Percentiles rank a stretch among this genome's conserved stretches.
phyloP scores from a whole-genome alignment of 2,797 vertebrate species.

The Eremophila alpestris region DNA sequence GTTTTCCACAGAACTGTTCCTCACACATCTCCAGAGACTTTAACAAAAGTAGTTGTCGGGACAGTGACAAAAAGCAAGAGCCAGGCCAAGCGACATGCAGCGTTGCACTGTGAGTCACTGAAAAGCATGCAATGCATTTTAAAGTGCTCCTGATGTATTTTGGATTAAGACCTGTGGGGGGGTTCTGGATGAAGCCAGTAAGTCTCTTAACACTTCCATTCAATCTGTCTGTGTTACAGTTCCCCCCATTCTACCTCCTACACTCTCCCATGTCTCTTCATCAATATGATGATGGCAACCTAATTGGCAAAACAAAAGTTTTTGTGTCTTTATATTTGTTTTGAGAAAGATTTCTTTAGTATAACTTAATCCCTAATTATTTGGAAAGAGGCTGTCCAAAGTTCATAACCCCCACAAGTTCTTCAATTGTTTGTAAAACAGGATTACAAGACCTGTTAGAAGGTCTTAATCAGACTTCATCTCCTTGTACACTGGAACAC shows the following conservation, averaged over 20 bases:
- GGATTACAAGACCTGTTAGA: background rate
- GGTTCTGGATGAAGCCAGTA: background rate
- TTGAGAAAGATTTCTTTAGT: conserved; percentile 26
- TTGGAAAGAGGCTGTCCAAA: background rate
- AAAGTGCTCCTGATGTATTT: background rate
- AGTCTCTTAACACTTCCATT: background rate
- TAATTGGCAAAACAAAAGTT: conserved; percentile 13
- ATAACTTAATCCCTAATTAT: conserved; percentile 4
- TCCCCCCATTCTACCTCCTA: background rate
- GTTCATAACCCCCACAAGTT: background rate
- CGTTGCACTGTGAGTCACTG: background rate
- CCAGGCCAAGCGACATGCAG: accelerated
- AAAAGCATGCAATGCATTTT: background rate
- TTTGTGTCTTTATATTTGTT: conserved; percentile 24
- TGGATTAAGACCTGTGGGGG: background rate
- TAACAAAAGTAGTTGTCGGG: background rate
- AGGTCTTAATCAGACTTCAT: background rate
- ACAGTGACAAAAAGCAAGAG: background rate
- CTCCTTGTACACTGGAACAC: background rate
- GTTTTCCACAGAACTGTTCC: background rate
- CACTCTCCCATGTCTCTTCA: background rate
- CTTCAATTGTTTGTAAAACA: conserved; percentile 27
- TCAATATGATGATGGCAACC: background rate
- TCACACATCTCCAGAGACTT: background rate
- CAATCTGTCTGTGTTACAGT: background rate